Base-by-base conservation (phyloP, 2,888 invertebrate species). In the Lottia scabra region DNA sequence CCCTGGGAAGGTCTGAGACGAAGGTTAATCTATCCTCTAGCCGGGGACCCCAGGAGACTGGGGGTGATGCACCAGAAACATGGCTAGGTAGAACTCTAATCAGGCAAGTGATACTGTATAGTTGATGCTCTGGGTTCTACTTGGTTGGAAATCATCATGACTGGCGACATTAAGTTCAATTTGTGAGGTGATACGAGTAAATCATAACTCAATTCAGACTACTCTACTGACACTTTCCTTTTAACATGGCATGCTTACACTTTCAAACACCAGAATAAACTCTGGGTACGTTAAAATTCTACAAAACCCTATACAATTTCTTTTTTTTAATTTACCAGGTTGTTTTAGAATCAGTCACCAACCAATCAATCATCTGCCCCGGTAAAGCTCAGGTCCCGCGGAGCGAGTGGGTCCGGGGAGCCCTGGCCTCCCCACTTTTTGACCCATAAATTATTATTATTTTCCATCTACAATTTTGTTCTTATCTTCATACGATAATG, bases 1-100 rank as follows among this genome's bases (percentile, higher is more conserved):
- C 84, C 84, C 78, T 84, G 85, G 85, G 85, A 85, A 84, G 85
- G 85, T 85, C 85, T 85, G 85, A 84, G 85, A 83, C 79, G 75
- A 70, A 81, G 79, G 83, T 75, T 73, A 70, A 69, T 38, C n/a
- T 68, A 76, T 78, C 80, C 77, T 76, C 83, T 73, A 81, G 84
- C 77, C 78, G 83, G 83, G 80, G 80, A 75, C 77, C 78, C 76
- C 76, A 74, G 73, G 72, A 78, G 75, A 27, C 64, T 70, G 79
- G 75, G 80, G 71, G 78, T 82, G 80, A 80, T 74, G 76, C 75
- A 81, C 81, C 81, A 85, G 84, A 83, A 78, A 85, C 16, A 64
- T 75, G 62, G 56, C 75, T 65, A 71, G 56, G 38, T 38, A 38
- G 38, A 8, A 38, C 8, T 38, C 56, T 26, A 45, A 30, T 76